Evolutionary conservation across 2,888 invertebrate genomes (phyloP).

Genomic region (Petrophora chlorosata): DNA sequence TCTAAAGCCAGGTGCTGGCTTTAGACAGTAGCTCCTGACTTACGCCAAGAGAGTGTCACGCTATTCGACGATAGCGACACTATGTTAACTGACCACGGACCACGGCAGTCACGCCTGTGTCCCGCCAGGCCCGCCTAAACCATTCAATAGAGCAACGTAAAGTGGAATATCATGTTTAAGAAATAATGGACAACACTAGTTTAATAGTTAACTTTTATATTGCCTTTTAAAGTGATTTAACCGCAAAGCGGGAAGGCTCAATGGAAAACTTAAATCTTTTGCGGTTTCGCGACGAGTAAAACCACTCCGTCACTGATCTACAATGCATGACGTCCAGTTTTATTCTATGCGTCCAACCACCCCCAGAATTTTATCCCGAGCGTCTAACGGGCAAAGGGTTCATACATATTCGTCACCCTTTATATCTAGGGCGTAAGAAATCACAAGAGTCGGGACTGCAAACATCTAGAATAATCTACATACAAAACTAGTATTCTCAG

Average conservation of each 20-base stretch:
- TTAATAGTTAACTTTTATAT: conserved; percentile 25
- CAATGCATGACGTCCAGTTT: conserved; percentile 2
- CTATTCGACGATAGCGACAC: conserved; percentile 46
- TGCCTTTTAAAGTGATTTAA: conserved; percentile 14
- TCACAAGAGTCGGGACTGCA: neutral
- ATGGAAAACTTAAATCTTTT: conserved; percentile 22
- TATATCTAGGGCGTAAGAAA: neutral
- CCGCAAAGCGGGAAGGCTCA: conserved; percentile 16
- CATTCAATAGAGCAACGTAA: conserved; percentile 25
- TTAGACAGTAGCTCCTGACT: conserved; percentile 21
- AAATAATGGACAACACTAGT: conserved; percentile 24
- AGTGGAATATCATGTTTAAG: conserved; percentile 11
- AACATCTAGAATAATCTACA: neutral
- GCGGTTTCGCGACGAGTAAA: conserved; percentile 33
- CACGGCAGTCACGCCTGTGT: conserved; percentile 45
- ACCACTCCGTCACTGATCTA: conserved; percentile 8
- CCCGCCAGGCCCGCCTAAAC: conserved; percentile 38
- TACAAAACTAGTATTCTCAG: too few relatives aligned
- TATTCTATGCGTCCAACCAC: neutral
- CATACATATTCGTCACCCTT: neutral
- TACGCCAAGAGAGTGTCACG: conserved; percentile 40
- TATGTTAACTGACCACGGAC: conserved; percentile 56
- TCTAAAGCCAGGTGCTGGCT: too few relatives aligned
- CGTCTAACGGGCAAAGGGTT: neutral
- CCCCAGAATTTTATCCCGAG: neutral